phyloP scores from a whole-genome alignment of 2,888 invertebrate genomes.

The Anodontia alba region DNA sequence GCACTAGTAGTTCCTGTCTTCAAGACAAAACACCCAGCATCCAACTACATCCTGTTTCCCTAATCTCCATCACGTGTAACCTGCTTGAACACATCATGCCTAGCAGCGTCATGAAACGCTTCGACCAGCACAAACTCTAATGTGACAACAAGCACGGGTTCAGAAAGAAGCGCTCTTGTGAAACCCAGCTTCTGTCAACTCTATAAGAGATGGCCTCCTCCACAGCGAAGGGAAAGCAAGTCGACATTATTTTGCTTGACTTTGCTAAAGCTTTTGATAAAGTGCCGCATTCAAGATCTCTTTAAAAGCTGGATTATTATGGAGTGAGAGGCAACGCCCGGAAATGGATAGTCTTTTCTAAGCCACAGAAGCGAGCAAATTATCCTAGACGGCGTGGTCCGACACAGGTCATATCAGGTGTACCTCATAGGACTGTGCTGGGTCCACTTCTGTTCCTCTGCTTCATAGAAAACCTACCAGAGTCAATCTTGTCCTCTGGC shows the following conservation, averaged over 20 bases:
- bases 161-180: no score
- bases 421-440: no score
- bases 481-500: no score
- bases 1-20: no score
- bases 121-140: neutral
- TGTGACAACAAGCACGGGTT: neutral
- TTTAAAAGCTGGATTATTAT: neutral
- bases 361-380: neutral
- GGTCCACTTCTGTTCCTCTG: no score
- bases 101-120: neutral
- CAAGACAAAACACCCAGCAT: no score
- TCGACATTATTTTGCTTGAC: neutral
- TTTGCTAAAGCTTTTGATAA: no score
- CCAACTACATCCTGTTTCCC: neutral
- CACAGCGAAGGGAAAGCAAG: neutral
- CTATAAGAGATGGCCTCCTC: no score
- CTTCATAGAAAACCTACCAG: no score
- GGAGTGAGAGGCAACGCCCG: neutral
- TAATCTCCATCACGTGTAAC: no score
- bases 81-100: neutral
- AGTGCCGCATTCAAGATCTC: neutral
- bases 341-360: neutral
- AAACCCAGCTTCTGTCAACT: no score
- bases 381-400: neutral
- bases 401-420: neutral